Percentiles rank a stretch among this genome's conserved stretches.
Evolutionary conservation across 2,113 vertebrate species (phyloP).

Genomic region (Helogale parvula): DNA sequence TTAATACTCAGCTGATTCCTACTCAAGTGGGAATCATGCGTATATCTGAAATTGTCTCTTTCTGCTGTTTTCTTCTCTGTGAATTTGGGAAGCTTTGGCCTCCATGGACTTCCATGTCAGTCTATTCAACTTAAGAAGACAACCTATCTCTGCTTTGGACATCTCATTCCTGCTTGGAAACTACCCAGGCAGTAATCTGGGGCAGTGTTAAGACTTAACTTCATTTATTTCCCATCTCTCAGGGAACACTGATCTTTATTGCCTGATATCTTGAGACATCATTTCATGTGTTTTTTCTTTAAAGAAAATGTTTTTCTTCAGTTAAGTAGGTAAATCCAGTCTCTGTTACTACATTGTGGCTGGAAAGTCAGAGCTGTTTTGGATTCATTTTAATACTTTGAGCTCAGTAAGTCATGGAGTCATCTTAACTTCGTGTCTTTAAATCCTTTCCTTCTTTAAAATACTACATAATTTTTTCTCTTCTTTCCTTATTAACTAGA

Average conservation of each 20-base stretch:
- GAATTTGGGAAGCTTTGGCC: not conserved
- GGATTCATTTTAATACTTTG: not conserved
- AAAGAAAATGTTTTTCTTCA: not conserved
- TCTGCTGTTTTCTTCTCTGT: not conserved
- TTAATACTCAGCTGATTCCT: not conserved
- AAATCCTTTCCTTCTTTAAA: not conserved
- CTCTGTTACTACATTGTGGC: not conserved
- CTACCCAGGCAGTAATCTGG: not conserved
- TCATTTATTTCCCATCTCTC: not conserved
- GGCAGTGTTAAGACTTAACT: not conserved
- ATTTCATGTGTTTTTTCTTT: not conserved
- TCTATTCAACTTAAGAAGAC: not conserved
- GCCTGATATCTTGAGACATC: not conserved
- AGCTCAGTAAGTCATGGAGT: not conserved
- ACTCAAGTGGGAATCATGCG: not conserved
- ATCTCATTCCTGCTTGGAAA: not conserved
- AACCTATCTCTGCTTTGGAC: not conserved
- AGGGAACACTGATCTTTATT: not conserved
- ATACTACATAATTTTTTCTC: not conserved
- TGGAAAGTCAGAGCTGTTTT: not conserved
- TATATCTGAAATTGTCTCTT: not conserved
- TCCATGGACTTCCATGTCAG: not conserved
- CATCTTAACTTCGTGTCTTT: not conserved
- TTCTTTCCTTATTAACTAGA: conserved; percentile 24
- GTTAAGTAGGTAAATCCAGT: not conserved